Conservation (phyloP, 2,888 invertebrate genomes). For the Teleogryllus oceanicus region DNA sequence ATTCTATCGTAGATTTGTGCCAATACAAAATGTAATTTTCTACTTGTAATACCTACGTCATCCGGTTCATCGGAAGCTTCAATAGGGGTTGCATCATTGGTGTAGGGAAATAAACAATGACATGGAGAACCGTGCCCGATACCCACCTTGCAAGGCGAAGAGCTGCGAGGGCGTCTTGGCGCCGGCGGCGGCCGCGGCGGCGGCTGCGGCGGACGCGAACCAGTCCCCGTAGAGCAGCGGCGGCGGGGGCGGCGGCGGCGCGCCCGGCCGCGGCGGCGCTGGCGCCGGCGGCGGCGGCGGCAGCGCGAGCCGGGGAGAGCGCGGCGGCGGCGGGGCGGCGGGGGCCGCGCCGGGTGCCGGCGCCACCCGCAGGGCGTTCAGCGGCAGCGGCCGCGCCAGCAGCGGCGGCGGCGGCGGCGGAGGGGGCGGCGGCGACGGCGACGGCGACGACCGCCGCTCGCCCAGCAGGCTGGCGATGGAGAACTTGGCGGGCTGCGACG, state of each 20-base stretch:
- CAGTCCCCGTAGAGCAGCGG: slow-evolving; percentile 43
- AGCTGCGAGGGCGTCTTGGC: slow-evolving; percentile 19
- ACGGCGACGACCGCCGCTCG: background rate
- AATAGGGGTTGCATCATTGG: no score
- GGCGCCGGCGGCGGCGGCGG: slow-evolving; percentile 28
- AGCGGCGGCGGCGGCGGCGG: background rate
- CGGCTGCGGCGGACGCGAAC: slow-evolving; percentile 38
- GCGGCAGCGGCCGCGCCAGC: background rate
- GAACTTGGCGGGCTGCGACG: background rate
- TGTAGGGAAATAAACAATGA: no score
- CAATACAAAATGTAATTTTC: no score
- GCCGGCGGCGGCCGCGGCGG: background rate
- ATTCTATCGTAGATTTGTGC: no score
- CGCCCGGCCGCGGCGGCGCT: slow-evolving; percentile 29
- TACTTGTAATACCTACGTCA: no score
- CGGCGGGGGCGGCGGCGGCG: slow-evolving; percentile 37
- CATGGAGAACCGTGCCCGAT: no score
- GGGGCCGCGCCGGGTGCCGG: background rate
- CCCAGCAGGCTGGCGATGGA: slow-evolving; percentile 24
- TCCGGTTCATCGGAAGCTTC: no score
- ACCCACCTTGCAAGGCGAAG: slow-evolving; percentile 21
- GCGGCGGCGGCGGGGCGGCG: background rate
- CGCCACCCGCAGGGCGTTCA: background rate
- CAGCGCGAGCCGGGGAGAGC: slow-evolving; percentile 30
- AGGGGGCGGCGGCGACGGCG: background rate